Evolutionary conservation across 1,140 invertebrate genomes (phyloP).

Genomic region (Ctenoplectra terminalis): DNA sequence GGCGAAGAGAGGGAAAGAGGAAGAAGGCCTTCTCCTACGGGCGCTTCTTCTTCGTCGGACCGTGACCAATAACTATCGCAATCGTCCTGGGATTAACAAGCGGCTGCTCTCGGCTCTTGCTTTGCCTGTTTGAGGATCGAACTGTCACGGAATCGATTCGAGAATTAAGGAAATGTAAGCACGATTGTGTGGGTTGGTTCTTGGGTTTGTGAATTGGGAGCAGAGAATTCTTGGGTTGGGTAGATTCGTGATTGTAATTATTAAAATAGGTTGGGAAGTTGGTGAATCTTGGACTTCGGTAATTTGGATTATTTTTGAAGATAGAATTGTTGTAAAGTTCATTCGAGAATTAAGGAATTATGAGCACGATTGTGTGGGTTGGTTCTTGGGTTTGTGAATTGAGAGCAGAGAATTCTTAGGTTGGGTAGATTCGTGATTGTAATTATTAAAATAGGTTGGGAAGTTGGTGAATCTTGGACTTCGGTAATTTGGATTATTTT

Average conservation of each 20-base stretch:
- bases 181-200: not conserved
- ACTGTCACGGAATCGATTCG: not conserved
- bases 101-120: not conserved
- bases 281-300: too few species aligned
- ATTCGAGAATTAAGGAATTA: not conserved
- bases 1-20: not conserved
- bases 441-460: too few species aligned
- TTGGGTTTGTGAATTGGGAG: not conserved
- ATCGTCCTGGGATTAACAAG: slow-evolving; percentile 62
- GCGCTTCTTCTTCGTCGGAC: slow-evolving; percentile 56
- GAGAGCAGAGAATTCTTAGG: not conserved
- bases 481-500: too few species aligned
- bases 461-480: too few species aligned
- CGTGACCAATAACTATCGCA: slow-evolving; percentile 70
- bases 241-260: too few species aligned
- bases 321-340: not conserved
- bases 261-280: too few species aligned
- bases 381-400: not conserved
- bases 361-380: not conserved
- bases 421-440: not conserved
- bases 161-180: not conserved
- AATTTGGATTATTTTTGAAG: too few species aligned
- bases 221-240: not conserved
- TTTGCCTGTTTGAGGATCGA: not conserved
- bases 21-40: slow-evolving; percentile 22